A percentile compares a stretch with the other conserved stretches of the same genome.
Conservation (phyloP, 1,140 invertebrate species). For the Calephelis nemesis region DNA sequence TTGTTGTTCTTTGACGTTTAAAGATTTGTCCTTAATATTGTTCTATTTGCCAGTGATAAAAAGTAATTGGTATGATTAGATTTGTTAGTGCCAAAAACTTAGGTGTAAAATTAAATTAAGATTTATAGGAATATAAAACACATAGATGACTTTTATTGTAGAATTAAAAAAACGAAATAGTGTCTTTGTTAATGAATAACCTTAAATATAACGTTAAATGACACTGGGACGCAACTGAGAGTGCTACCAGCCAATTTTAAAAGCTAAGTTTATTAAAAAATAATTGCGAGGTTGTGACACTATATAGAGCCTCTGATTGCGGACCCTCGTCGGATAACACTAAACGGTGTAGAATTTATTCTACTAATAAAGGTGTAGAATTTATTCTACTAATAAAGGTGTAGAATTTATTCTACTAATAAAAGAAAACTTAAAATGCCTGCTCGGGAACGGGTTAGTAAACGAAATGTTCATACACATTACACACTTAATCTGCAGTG, state of each 20-base stretch:
- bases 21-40: conserved; percentile 18
- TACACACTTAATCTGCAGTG: conserved; percentile 47
- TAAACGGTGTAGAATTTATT: conserved; percentile 53
- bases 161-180: conserved; percentile 73
- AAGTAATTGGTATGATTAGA: conserved; percentile 59
- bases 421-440: conserved; percentile 51
- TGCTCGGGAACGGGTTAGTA: conserved; percentile 61
- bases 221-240: conserved; percentile 46
- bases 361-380: conserved; percentile 44
- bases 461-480: conserved; percentile 53
- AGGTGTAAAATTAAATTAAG: conserved; percentile 66
- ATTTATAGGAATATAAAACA: conserved; percentile 62
- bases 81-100: conserved; percentile 76
- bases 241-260: conserved; percentile 68
- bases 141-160: conserved; percentile 67
- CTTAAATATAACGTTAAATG: conserved; percentile 51
- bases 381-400: conserved; percentile 18
- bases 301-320: conserved; percentile 49
- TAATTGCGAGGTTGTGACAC: conserved; percentile 72
- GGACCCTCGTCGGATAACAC: conserved; percentile 56
- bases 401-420: too few species aligned
- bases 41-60: conserved; percentile 28
- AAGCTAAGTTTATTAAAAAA: conserved; percentile 65
- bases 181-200: conserved; percentile 67
- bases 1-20: conserved; percentile 10